phyloP scores from a whole-genome alignment of 2,113 vertebrate genomes.

The Zapornia atra region DNA sequence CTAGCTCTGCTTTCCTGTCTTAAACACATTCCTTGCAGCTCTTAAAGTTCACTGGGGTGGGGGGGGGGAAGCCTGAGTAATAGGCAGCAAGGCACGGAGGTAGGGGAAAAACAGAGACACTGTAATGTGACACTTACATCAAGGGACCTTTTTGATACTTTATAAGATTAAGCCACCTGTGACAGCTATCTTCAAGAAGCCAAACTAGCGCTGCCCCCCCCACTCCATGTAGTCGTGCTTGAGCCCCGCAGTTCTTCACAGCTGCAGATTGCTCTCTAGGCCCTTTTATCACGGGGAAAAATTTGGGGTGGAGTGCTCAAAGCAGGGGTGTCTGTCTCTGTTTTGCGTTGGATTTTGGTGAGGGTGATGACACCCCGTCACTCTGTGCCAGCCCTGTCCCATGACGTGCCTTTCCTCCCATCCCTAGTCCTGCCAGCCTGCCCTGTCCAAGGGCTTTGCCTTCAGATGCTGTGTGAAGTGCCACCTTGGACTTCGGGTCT shows the following conservation, averaged over 20 bases:
- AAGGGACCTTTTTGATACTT: background rate
- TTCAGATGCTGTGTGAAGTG: fast-evolving
- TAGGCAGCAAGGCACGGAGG: background rate
- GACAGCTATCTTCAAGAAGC: background rate
- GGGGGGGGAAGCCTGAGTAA: fast-evolving
- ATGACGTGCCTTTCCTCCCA: background rate
- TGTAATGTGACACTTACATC: background rate
- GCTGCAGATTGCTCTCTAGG: fast-evolving
- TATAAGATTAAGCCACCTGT: background rate
- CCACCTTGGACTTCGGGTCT: background rate
- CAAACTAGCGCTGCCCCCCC: fast-evolving
- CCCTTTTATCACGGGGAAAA: fast-evolving
- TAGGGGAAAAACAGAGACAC: background rate
- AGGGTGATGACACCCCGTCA: fast-evolving
- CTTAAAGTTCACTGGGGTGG: background rate
- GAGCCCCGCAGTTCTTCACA: fast-evolving
- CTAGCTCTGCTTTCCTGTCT: background rate
- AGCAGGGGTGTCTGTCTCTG: background rate
- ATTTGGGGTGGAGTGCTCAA: fast-evolving
- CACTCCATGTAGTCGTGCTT: fast-evolving
- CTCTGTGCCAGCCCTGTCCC: background rate
- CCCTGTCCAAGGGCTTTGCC: background rate
- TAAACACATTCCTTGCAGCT: background rate
- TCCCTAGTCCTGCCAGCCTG: background rate
- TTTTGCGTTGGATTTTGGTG: background rate